Evolutionary conservation across 2,797 vertebrate genomes (phyloP).

Genomic region (Oceanodroma leucorhoa): DNA sequence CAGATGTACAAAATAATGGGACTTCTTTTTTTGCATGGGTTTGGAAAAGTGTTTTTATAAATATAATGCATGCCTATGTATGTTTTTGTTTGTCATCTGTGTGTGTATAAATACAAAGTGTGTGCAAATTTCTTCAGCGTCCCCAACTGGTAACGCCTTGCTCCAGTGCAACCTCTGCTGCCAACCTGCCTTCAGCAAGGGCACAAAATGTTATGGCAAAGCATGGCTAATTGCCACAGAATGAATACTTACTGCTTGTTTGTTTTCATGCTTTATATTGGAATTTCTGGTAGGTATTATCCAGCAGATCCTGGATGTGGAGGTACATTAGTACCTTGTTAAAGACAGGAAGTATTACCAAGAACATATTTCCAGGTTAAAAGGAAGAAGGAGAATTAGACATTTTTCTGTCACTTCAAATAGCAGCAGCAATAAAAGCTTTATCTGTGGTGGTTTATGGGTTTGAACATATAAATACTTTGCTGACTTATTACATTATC

Average conservation of each 20-base stretch:
- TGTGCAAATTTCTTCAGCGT: not conserved
- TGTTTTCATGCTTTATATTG: not conserved
- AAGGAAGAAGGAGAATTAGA: not conserved
- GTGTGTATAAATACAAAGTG: not conserved
- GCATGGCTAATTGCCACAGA: not conserved
- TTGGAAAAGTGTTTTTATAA: not conserved
- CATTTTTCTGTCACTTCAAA: not conserved
- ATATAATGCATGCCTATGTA: not conserved
- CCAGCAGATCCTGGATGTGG: not conserved
- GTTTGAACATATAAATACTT: not conserved
- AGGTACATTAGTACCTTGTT: not conserved
- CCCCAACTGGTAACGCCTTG: not conserved
- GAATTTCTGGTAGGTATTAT: not conserved
- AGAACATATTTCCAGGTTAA: not conserved
- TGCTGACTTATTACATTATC: not conserved
- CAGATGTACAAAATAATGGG: not conserved
- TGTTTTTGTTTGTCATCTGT: not conserved
- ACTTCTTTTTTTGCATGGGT: not conserved
- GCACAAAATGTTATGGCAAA: not conserved
- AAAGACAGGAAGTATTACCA: not conserved
- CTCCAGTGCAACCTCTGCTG: not conserved
- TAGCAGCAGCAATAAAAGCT: not conserved
- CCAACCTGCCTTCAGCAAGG: not conserved
- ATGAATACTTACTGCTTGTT: not conserved
- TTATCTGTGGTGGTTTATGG: not conserved